A percentile compares a stretch with the other conserved stretches of the same genome.
Conservation (phyloP, 2,113 vertebrate genomes). For the Picathartes gymnocephalus region DNA sequence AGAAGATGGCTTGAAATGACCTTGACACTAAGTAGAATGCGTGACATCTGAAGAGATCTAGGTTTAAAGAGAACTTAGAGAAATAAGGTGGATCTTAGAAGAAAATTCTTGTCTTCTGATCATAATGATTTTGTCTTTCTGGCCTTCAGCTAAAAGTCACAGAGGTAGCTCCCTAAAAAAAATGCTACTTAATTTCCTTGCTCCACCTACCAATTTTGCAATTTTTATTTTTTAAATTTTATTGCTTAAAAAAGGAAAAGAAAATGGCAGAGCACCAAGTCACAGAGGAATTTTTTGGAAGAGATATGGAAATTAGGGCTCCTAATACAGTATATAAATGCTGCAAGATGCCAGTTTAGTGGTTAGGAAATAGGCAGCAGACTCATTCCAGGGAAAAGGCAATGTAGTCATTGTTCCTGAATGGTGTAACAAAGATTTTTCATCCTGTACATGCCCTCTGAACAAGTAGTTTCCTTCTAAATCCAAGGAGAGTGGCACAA, state of each 20-base stretch:
- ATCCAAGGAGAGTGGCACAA: not conserved
- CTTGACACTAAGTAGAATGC: not conserved
- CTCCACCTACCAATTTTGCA: not conserved
- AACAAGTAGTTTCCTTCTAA: not conserved
- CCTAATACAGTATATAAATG: not conserved
- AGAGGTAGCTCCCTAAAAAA: not conserved
- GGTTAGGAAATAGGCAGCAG: not conserved
- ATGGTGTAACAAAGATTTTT: not conserved
- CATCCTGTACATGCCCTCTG: not conserved
- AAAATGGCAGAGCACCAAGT: not conserved
- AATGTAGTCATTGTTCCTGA: not conserved
- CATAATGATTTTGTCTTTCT: not conserved
- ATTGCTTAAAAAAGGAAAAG: not conserved
- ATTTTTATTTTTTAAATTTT: not conserved
- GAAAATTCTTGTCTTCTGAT: not conserved
- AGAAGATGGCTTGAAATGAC: not conserved
- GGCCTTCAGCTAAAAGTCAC: not conserved
- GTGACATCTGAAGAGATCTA: not conserved
- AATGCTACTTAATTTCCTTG: not conserved
- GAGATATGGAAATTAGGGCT: not conserved
- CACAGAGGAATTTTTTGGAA: not conserved
- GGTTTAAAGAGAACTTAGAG: not conserved
- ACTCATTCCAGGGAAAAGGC: not conserved
- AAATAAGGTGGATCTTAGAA: not conserved
- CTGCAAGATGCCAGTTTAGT: not conserved